phyloP scores from a whole-genome alignment of 2,888 invertebrate genomes.

The Ornithoptera alexandrae region DNA sequence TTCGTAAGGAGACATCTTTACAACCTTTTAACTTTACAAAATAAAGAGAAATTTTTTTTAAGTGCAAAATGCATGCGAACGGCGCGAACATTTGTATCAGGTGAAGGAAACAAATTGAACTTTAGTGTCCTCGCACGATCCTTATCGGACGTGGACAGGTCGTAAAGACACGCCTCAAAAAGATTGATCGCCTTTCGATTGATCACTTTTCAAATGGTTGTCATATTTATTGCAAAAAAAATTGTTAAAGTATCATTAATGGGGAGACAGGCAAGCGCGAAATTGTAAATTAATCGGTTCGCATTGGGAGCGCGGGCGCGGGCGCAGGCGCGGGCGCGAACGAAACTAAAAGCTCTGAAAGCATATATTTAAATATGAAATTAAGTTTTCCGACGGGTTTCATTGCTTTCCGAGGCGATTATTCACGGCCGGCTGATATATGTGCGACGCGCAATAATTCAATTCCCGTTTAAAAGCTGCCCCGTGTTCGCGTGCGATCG shows the following conservation, averaged over 20 bases:
- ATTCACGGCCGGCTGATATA: constrained; percentile 72
- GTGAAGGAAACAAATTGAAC: constrained; percentile 12
- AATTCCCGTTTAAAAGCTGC: constrained; percentile 70
- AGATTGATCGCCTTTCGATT: constrained; percentile 25
- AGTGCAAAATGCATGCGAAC: constrained; percentile 6
- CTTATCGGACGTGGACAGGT: constrained; percentile 15
- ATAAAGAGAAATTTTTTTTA: constrained; percentile 16
- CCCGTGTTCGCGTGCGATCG: constrained; percentile 44
- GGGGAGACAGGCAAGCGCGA: background rate
- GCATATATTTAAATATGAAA: constrained; percentile 71
- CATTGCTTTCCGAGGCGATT: constrained; percentile 68
- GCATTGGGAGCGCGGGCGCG: background rate
- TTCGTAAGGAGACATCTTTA: constrained; percentile 12
- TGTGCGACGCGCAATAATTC: constrained; percentile 74
- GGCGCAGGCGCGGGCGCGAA: constrained; percentile 3
- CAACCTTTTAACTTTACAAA: constrained; percentile 8
- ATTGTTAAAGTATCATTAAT: constrained; percentile 1
- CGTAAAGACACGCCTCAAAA: constrained; percentile 9
- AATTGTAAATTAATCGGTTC: constrained; percentile 8
- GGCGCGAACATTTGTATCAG: constrained; percentile 15
- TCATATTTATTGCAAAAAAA: constrained; percentile 36
- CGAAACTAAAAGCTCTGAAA: constrained; percentile 20
- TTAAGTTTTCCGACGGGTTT: constrained; percentile 73
- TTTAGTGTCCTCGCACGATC: constrained; percentile 24
- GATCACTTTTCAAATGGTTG: constrained; percentile 24